These are phyloP conservation scores for Pholis gunnellus DNA, from an alignment of 2,113 vertebrate genomes.

Conservation along the genomic window DNA sequence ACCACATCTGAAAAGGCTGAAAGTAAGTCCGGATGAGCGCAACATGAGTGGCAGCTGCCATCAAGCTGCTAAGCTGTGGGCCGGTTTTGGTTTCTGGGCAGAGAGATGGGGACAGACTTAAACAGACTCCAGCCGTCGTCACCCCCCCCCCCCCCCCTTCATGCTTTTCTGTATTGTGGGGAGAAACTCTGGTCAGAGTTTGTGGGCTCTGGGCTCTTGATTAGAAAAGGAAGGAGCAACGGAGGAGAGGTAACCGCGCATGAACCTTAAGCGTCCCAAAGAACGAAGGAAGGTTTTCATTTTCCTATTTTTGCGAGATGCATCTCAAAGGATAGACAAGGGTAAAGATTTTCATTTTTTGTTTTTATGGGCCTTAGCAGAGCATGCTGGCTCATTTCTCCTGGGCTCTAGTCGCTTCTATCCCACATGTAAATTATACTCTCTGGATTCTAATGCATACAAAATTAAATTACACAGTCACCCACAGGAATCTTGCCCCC, in stretches of 20 bases:
- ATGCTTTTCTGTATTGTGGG: slow-evolving; percentile 72
- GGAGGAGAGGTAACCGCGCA: slow-evolving; percentile 64
- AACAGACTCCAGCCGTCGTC: slow-evolving; percentile 62
- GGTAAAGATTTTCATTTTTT: slow-evolving; percentile 56
- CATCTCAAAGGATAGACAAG: slow-evolving; percentile 59
- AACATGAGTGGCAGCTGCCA: slow-evolving; percentile 57
- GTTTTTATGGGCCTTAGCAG: slow-evolving; percentile 24
- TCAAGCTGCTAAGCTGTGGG: slow-evolving; percentile 47
- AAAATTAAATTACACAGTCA: slow-evolving; percentile 76
- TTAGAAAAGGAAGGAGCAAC: slow-evolving; percentile 70
- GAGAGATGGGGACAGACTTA: slow-evolving; percentile 46
- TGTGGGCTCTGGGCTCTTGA: slow-evolving; percentile 67
- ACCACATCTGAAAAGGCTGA: background rate
- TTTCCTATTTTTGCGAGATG: slow-evolving; percentile 66
- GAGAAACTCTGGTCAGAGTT: slow-evolving; percentile 61
- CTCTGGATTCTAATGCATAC: slow-evolving; percentile 70
- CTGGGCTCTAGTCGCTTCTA: slow-evolving; percentile 58
- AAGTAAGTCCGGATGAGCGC: slow-evolving; percentile 21
- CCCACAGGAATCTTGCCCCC: slow-evolving; percentile 66
- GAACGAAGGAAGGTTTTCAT: slow-evolving; percentile 80
- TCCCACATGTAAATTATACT: slow-evolving; percentile 72
- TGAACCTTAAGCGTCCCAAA: slow-evolving; percentile 75
- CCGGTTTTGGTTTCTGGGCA: slow-evolving; percentile 31
- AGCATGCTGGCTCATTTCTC: slow-evolving; percentile 54
- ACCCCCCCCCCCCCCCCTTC: slow-evolving; percentile 45